Base-by-base conservation (phyloP, 2,113 vertebrate species). In the Sarotherodon lohbergeri region DNA sequence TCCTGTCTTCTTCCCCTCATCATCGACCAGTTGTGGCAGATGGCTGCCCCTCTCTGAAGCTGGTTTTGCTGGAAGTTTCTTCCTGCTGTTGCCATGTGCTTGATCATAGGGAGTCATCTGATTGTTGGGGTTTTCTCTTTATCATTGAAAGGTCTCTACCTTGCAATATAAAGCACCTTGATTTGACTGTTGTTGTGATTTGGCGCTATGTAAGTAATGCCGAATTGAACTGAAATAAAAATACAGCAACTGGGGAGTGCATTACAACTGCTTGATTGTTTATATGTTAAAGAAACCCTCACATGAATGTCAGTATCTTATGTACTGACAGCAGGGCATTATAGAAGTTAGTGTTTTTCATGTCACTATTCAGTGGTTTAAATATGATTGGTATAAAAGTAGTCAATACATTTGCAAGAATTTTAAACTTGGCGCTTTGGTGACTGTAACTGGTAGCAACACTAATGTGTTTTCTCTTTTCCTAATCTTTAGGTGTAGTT, bases 141-240 rank as follows among this genome's bases (percentile, higher is more conserved):
- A 12, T 22, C 12, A 55, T 22, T 55, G 3, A 22, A 19, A 22
- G 19, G 19, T 24, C n/a, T 56, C 6, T 56, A 12, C n/a, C n/a
- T 56, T 55, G 9, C 5, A 55, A 55, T 55, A 55, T 55, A 0
- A 24, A 55, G 52, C 5, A 22, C 52, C 3, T 55, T 22, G 5
- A 0, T 6, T 5, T 55, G 52, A 12, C n/a, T 57, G 22, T 6
- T 27, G 52, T 57, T 27, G 24, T 3, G 24, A 24, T 24, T 22
- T 22, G 22, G 55, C 4, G 0, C 7, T 57, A 29, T 59, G 16
- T 59, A 59, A 32, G n/a, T 17, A 17, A 9, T 17, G 1, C 4
- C 9, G 16, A 34, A 61, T 9, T 34, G 7, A 32, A 61, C 1
- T 32, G 27, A 34, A 34, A 17, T 34, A 0, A 61, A 34, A 17